phyloP scores from a whole-genome alignment of 1,140 invertebrate species.

The Eciton burchellii region DNA sequence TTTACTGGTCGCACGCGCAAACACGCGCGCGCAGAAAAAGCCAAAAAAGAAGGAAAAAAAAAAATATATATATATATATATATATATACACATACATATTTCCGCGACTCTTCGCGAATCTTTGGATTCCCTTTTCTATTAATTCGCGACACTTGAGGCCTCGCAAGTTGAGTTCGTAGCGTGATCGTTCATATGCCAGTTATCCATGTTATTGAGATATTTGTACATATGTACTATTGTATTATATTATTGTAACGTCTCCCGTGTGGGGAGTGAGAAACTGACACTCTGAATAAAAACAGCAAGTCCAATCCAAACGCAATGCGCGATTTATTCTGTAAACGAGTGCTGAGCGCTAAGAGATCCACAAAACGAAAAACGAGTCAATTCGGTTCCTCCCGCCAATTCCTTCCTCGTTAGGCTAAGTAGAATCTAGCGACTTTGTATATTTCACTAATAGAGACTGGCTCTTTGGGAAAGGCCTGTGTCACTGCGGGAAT shows the following conservation, averaged over 20 bases:
- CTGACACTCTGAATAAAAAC: slow-evolving; percentile 27
- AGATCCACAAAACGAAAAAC: slow-evolving; percentile 20
- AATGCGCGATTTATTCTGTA: not conserved
- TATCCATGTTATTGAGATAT: not conserved
- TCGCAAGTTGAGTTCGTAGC: slow-evolving; percentile 15
- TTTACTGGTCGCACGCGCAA: no score
- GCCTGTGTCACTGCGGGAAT: slow-evolving; percentile 44
- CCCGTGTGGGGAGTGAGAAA: not conserved
- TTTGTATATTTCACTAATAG: slow-evolving; percentile 69
- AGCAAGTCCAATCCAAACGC: slow-evolving; percentile 8
- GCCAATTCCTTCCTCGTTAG: slow-evolving; percentile 34
- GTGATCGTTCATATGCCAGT: slow-evolving; percentile 1
- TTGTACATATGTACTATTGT: not conserved
- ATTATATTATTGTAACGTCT: slow-evolving; percentile 1
- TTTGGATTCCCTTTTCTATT: not conserved
- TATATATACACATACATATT: no score
- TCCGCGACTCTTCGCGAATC: not conserved
- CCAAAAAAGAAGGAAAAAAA: no score
- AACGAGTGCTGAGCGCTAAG: slow-evolving; percentile 9
- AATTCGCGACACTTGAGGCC: not conserved
- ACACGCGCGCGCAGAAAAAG: not conserved
- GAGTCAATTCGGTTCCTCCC: slow-evolving; percentile 46
- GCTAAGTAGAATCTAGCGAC: slow-evolving; percentile 67
- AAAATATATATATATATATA: no score
- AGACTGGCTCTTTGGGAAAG: slow-evolving; percentile 40